Evolutionary conservation across 1,140 invertebrate species (phyloP), one percentile per base, ranked within the genome.

Genomic region (Nilaparvata lugens): DNA sequence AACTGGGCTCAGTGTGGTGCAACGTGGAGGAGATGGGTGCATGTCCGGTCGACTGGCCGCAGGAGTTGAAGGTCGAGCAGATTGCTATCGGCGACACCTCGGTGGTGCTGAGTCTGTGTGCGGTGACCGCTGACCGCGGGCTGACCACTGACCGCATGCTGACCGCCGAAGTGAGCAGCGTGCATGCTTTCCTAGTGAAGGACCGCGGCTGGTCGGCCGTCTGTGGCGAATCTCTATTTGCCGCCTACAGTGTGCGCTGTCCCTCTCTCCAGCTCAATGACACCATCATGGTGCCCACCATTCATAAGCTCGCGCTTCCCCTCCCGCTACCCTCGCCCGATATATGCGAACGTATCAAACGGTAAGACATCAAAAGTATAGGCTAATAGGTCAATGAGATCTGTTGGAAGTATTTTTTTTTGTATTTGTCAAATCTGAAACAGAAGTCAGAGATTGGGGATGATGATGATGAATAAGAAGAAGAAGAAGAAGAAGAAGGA

Each of bases 331-430:
- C 59, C 2, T 66, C 66, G n/a, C 66, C 66, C 23, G 66, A 66
- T 40, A 61, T 68, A 11, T 66, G 65, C 57, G 66, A 68, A 28
- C 58, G 64, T 14, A 65, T 68, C 16, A 66, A 66, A 53, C 64
- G 66, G 66, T 68, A 60, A 62, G 31, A 11, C 7, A 4, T 1
- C 7, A 35, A n/a, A n/a, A n/a, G n/a, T n/a, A n/a, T n/a, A n/a
- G n/a, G n/a, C n/a, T n/a, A n/a, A n/a, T n/a, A n/a, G n/a, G n/a
- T n/a, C n/a, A n/a, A n/a, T n/a, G n/a, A n/a, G n/a, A n/a, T n/a
- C n/a, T n/a, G n/a, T n/a, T n/a, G n/a, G n/a, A n/a, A n/a, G n/a
- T n/a, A n/a, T n/a, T n/a, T n/a, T n/a, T n/a, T n/a, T n/a, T n/a
- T n/a, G n/a, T n/a, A n/a, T n/a, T n/a, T n/a, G n/a, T n/a, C n/a